phyloP scores from a whole-genome alignment of 2,797 vertebrate species.

The Coendou prehensilis region DNA sequence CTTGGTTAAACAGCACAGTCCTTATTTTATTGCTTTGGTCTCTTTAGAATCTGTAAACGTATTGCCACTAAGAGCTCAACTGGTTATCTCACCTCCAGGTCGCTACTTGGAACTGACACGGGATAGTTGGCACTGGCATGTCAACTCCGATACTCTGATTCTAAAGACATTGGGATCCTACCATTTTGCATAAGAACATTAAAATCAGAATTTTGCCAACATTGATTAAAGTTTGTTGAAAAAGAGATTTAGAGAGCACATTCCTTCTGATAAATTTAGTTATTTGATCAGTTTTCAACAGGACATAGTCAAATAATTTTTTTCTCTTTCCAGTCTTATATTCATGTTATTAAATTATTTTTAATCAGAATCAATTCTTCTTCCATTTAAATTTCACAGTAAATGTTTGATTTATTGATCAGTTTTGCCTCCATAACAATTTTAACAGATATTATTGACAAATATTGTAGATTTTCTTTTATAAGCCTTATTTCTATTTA shows the following conservation, averaged over 20 bases:
- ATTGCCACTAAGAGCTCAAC: not conserved
- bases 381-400: conserved; percentile 39
- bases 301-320: conserved; percentile 7
- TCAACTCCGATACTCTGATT: not conserved
- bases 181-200: not conserved
- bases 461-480: conserved; percentile 17
- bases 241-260: conserved; percentile 10
- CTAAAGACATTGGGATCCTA: not conserved
- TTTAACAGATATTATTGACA: conserved; percentile 34
- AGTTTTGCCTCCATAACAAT: conserved; percentile 5
- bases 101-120: not conserved
- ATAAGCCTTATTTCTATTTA: conserved; percentile 6
- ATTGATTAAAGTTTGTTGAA: conserved; percentile 32
- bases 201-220: conserved; percentile 49
- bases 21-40: not conserved
- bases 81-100: not conserved
- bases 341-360: conserved; percentile 62
- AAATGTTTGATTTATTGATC: conserved; percentile 56
- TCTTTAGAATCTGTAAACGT: not conserved
- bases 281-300: not conserved
- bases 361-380: not conserved
- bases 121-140: not conserved
- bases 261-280: not conserved
- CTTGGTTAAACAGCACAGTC: not conserved
- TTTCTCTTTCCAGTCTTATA: not conserved